Evolutionary conservation across 1,140 invertebrate genomes (phyloP), one percentile per base, ranked within the genome.

Genomic region (Fopius arisanus): DNA sequence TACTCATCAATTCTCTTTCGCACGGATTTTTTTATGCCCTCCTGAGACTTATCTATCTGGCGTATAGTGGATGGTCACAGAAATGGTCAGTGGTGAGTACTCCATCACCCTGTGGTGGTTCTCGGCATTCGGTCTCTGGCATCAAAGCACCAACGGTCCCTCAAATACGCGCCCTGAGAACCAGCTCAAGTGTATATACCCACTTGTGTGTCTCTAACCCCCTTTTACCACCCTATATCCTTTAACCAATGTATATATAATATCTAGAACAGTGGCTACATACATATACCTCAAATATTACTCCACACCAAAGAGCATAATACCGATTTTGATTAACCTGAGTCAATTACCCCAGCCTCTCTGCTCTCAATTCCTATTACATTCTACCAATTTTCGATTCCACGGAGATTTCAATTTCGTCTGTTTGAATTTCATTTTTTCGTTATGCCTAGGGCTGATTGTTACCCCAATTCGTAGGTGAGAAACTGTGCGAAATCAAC

Each of bases 121-220:
- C 76, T 79, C 73, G 77, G 79, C 26, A 23, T 75, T 78, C 79
- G 78, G 79, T 78, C 79, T 78, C 79, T 77, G 78, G 79, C 79
- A 80, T 80, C 79, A 80, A 80, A 80, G 79, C 79, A 48, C n/a
- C 74, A 75, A 72, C 75, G 75, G 78, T 78, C 75, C 74, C 77
- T 80, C 79, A 80, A 80, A 80, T 48, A 19, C 77, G 79, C 75
- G 77, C 78, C 75, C 72, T 59, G 54, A 59, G 54, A 26, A 48
- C 43, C 16, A 48, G n/a, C 3, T 26, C 4, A 40, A 43, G 33
- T 16, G 37, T 67, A 51, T 33, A 63, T 68, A 71, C 74, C 74
- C 19, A 5, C 40, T 21, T 43, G 5, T 43, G 23, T 33, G 3
- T 40, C 31, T 29, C 29, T 23, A 28, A n/a, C 41, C 23, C 41